Percentiles rank a stretch among this genome's conserved stretches.
Evolutionary conservation across 2,888 invertebrate genomes (phyloP).

Genomic region (Odontothrips loti): DNA sequence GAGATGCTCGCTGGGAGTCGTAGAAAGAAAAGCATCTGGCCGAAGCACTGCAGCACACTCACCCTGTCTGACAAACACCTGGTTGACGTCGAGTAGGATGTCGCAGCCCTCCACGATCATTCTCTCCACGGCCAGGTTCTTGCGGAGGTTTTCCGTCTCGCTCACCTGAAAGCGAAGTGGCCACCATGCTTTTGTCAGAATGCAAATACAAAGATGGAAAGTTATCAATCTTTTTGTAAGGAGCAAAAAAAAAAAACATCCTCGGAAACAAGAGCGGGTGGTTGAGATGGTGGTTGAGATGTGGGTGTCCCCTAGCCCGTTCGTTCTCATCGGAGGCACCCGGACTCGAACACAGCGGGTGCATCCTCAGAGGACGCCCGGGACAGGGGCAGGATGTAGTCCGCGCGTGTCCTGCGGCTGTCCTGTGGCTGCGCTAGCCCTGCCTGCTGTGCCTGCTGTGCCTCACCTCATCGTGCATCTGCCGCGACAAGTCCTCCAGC

Average conservation of each 20-base stretch:
- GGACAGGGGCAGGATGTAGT: constrained; percentile 2
- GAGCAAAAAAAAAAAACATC: too few relatives aligned
- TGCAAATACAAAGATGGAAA: background rate
- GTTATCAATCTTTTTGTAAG: too few relatives aligned
- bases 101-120: constrained; percentile 94
- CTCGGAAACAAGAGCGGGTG: too few relatives aligned
- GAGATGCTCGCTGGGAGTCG: too few relatives aligned
- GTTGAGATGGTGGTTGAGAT: too few relatives aligned
- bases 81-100: constrained; percentile 85
- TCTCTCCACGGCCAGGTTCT: constrained; percentile 84
- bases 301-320: background rate
- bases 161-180: constrained; percentile 61
- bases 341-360: background rate
- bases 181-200: background rate
- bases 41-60: too few relatives aligned
- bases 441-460: too few relatives aligned
- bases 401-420: too few relatives aligned
- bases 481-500: constrained; percentile 76
- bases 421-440: too few relatives aligned
- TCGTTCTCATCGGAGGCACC: constrained; percentile 9
- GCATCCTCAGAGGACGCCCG: constrained; percentile 23
- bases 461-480: constrained; percentile 83
- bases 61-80: constrained; percentile 90
- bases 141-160: constrained; percentile 86
- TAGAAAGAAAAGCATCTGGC: too few relatives aligned